Evolutionary conservation across 2,888 invertebrate genomes (phyloP), one percentile per base, ranked within the genome.

Genomic region (Pharmacophagus antenor): DNA sequence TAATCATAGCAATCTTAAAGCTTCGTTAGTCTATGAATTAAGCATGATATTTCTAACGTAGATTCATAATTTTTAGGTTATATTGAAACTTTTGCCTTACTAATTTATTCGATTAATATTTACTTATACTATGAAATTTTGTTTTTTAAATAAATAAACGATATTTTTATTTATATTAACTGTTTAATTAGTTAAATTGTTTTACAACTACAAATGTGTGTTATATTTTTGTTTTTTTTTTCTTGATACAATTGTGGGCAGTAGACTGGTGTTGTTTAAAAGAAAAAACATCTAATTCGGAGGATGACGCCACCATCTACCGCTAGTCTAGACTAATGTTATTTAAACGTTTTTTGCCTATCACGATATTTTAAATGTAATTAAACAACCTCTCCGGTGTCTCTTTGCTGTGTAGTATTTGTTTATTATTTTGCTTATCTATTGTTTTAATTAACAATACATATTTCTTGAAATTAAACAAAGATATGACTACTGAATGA

Each of bases 241-340:
- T 7, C 37, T 15, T 37, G n/a, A n/a, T 37, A 2, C 15, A 37
- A 37, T 44, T 44, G 20, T 44, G 8, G 18, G 42, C 18, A 10
- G 42, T 37, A n/a, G n/a, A n/a, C 5, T 37, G 37, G 15, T 15
- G 4, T 37, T n/a, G n/a, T 2, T 20, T 8, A 0, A 21, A 18
- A 58, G 52, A 58, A 58, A 52, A 37, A 20, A n/a, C 23, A 42
- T 54, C 23, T 42, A 59, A 59, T 54, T 48, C n/a, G 41, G 15
- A 7, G 18, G 15, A 54, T 59, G 59, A 59, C 59, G 54, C 42
- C 59, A 59, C 47, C 49, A 49, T 44, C 54, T 31, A 23, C 47
- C 46, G 58, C 42, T 44, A 23, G 55, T 59, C 54, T 49, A 59
- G 59, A 59, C 48, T 10, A 47, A 20, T 37, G n/a, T 44, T 18